phyloP scores from a whole-genome alignment of 2,797 vertebrate genomes.

The Sebastes itinus region DNA sequence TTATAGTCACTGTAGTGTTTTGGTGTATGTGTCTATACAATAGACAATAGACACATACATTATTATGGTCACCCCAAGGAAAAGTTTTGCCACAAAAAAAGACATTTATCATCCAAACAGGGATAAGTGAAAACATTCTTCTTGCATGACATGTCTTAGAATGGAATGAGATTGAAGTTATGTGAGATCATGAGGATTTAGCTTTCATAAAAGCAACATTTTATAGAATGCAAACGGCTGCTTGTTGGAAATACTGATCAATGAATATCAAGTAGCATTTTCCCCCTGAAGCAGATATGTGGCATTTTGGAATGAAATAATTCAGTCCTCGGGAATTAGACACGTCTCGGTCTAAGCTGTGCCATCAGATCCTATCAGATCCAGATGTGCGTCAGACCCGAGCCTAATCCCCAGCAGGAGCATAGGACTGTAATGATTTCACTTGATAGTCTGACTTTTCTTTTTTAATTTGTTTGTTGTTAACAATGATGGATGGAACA shows the following conservation, averaged over 20 bases:
- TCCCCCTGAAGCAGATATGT: constrained; percentile 68
- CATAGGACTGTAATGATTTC: constrained; percentile 59
- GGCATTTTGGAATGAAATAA: constrained; percentile 74
- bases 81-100: background rate
- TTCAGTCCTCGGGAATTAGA: constrained; percentile 74
- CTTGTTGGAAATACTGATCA: constrained; percentile 70
- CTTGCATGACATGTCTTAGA: constrained; percentile 49
- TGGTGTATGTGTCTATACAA: no score
- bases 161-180: constrained; percentile 38
- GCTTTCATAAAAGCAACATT: constrained; percentile 61
- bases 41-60: background rate
- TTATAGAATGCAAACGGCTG: constrained; percentile 45
- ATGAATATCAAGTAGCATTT: constrained; percentile 71
- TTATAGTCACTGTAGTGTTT: background rate
- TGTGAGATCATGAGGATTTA: constrained; percentile 58
- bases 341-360: constrained; percentile 74
- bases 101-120: constrained; percentile 13
- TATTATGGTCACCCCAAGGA: background rate
- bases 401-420: constrained; percentile 56
- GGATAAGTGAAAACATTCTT: constrained; percentile 35
- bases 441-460: constrained; percentile 44
- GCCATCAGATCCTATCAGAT: constrained; percentile 76
- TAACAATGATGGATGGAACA: background rate
- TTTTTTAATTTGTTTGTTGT: constrained; percentile 14
- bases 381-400: constrained; percentile 74